Conservation (phyloP, 2,797 vertebrate species). For the Oryzias dopingdopingensis region DNA sequence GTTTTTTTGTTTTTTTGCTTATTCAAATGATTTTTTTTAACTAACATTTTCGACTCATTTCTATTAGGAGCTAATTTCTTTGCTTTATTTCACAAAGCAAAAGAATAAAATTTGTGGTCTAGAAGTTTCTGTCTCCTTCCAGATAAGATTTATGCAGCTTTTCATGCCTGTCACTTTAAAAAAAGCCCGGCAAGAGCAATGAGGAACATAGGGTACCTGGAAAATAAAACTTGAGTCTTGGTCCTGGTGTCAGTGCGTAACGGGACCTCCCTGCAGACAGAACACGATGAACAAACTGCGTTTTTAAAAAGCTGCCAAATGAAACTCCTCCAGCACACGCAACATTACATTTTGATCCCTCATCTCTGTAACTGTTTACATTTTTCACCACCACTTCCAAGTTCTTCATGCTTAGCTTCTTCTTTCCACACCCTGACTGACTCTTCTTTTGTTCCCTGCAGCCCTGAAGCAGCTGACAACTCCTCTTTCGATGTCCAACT, state of each 20-base stretch:
- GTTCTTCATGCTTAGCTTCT: slow-evolving; percentile 22
- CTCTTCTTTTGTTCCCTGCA: slow-evolving; percentile 41
- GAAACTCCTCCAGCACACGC: slow-evolving; percentile 19
- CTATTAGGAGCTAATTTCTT: too few species aligned
- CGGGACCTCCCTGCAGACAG: slow-evolving; percentile 18
- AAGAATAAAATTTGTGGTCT: too few species aligned
- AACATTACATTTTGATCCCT: slow-evolving; percentile 29
- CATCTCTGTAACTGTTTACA: slow-evolving; percentile 25
- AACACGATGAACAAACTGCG: slow-evolving; percentile 8
- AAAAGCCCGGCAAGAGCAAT: slow-evolving; percentile 15
- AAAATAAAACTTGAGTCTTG: slow-evolving; percentile 33
- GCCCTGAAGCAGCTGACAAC: slow-evolving; percentile 95
- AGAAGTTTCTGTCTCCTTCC: neutral
- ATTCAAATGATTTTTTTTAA: neutral
- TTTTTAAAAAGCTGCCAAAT: slow-evolving; percentile 28
- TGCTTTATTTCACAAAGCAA: too few species aligned
- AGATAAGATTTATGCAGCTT: neutral
- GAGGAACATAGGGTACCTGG: slow-evolving; percentile 15
- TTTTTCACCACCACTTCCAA: slow-evolving; percentile 15
- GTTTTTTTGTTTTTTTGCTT: neutral
- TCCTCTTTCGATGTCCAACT: slow-evolving; percentile 96
- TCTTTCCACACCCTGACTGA: slow-evolving; percentile 15
- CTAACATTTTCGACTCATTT: too few species aligned
- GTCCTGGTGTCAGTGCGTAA: slow-evolving; percentile 16
- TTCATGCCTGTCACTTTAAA: neutral